Evolutionary conservation across 2,113 vertebrate species (phyloP).

Genomic region (Gopherus flavomarginatus): DNA sequence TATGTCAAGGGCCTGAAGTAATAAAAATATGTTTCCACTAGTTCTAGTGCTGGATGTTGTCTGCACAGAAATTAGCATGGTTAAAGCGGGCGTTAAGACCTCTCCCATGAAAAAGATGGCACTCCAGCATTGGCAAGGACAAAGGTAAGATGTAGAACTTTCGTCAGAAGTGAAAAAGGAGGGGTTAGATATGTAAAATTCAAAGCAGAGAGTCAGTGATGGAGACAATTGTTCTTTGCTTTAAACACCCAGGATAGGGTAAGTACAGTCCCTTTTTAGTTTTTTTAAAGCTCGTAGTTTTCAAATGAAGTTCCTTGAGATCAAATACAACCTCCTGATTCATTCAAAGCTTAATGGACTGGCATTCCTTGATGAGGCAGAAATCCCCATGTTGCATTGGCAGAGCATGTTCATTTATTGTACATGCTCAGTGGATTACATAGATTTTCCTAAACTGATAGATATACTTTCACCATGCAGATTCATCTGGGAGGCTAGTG

Average conservation of each 20-base stretch:
- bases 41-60: background rate
- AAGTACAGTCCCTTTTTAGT: background rate
- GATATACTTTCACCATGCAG: background rate
- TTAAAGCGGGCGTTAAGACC: background rate
- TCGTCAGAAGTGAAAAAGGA: background rate
- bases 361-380: background rate
- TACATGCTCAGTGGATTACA: background rate
- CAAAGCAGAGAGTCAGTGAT: background rate
- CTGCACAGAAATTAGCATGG: background rate
- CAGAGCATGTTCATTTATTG: background rate
- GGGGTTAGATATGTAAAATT: background rate
- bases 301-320: background rate
- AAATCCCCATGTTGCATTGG: background rate
- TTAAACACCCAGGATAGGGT: background rate
- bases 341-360: background rate
- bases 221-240: background rate
- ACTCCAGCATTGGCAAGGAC: background rate
- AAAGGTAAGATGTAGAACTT: background rate
- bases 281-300: background rate
- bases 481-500: conserved; percentile 16
- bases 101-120: background rate
- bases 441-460: fast-evolving
- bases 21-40: background rate
- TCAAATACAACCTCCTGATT: background rate
- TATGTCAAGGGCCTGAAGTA: background rate